phyloP scores from a whole-genome alignment of 2,888 invertebrate species.

The Rotaria socialis region DNA sequence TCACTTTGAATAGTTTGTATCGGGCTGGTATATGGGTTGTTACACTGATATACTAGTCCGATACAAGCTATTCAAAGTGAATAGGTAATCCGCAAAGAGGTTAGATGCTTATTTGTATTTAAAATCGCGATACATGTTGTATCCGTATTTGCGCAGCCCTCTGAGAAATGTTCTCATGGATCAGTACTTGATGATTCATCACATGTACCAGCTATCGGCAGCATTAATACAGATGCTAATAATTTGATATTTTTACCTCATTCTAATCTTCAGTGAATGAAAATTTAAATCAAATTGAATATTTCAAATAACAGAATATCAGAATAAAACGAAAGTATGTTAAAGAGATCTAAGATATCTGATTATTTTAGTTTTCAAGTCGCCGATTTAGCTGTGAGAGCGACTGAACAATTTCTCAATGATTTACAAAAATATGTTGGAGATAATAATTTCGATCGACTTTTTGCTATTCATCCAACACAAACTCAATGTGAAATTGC shows the following conservation, averaged over 20 bases:
- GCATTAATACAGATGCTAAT: constrained; percentile 52
- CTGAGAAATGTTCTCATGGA: constrained; percentile 51
- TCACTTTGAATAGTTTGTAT: no score
- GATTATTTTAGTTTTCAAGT: neutral
- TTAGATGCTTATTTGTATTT: no score
- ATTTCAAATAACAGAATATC: no score
- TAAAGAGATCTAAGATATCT: no score
- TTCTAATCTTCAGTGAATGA: constrained; percentile 34
- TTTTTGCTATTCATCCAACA: neutral
- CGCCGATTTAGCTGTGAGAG: neutral
- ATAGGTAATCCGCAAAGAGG: neutral
- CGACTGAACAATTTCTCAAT: neutral
- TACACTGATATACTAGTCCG: no score
- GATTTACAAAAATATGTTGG: neutral
- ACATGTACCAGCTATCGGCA: constrained; percentile 49
- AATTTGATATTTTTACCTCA: constrained; percentile 44
- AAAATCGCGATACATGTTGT: no score
- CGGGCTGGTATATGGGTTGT: no score
- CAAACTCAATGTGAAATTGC: neutral
- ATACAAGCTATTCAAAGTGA: no score
- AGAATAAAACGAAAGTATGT: no score
- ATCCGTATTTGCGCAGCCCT: no score
- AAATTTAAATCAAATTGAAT: neutral
- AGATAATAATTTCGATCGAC: neutral
- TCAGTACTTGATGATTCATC: constrained; percentile 49